Evolutionary conservation across 2,113 vertebrate genomes (phyloP), one percentile per base, ranked within the genome.

Genomic region (Pelusios castaneus): DNA sequence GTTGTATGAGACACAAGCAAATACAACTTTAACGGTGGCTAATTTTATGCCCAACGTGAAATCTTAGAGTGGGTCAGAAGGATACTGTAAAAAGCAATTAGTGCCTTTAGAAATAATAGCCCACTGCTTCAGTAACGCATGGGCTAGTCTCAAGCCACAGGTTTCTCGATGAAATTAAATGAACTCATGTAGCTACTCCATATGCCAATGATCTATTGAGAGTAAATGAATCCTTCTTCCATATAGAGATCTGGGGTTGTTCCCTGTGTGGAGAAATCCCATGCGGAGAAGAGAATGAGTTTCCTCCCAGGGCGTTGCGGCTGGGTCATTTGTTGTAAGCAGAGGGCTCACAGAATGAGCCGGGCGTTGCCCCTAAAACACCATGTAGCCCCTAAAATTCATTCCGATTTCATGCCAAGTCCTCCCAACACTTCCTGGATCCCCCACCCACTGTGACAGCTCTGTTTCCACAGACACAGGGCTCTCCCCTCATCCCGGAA

Each of bases 1-100:
- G 54, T 92, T 97, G 91, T 63, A 55, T 55, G 95, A 94, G 92
- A 85, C 79, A 67, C 88, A 73, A 95, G 92, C 90, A 89, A 90
- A 87, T 94, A 83, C 83, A 49, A 94, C 79, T 84, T 92, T 94
- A 96, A 78, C 94, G 85, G 1, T 90, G 96, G 67, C 91, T 97
- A 94, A 97, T 97, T 96, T 95, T 97, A 91, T 96, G 93, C 95
- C 95, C 93, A 91, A 91, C 76, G 85, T 96, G 93, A 95, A 93
- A 91, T 89, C 87, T 95, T 96, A 88, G n/a, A 90, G 87, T 92
- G 94, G 93, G 94, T 96, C 93, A 97, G 92, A 97, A 96, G 90
- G 91, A 95, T 97, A 95, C 89, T 63, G 51, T 95, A 96, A 96
- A 95, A 97, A 96, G 96, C 96, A 97, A 97, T 97, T 97, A 95